Percentiles rank a stretch among this genome's conserved stretches.
phyloP scores from a whole-genome alignment of 2,797 vertebrate genomes.

The Parotocinclus haroldoi region DNA sequence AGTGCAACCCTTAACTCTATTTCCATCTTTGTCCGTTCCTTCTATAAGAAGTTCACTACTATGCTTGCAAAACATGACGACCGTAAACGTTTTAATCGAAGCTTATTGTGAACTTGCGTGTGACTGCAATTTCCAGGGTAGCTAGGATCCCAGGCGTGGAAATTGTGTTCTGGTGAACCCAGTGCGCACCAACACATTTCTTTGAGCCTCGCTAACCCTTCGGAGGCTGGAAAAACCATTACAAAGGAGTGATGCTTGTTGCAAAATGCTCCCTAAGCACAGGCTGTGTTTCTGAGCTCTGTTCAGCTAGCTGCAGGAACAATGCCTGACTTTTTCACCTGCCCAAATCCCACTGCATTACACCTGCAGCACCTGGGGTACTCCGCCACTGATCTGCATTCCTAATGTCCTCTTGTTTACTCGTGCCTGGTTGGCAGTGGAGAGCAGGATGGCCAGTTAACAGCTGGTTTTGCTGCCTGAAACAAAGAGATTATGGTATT shows the following conservation, averaged over 20 bases:
- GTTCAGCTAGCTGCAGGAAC: slow-evolving; percentile 63
- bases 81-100: slow-evolving; percentile 36
- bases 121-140: slow-evolving; percentile 41
- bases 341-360: slow-evolving; percentile 68
- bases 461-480: not conserved
- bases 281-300: slow-evolving; percentile 57
- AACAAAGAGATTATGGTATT: not conserved
- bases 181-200: slow-evolving; percentile 61
- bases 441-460: not conserved
- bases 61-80: slow-evolving; percentile 33
- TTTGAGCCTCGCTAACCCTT: slow-evolving; percentile 64
- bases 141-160: slow-evolving; percentile 40
- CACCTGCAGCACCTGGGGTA: slow-evolving; percentile 40
- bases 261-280: slow-evolving; percentile 52
- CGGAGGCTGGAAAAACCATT: slow-evolving; percentile 68
- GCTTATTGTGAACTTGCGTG: slow-evolving; percentile 36
- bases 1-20: slow-evolving; percentile 11
- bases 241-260: slow-evolving; percentile 62
- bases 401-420: slow-evolving; percentile 36
- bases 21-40: not conserved
- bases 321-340: slow-evolving; percentile 70
- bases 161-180: slow-evolving; percentile 42
- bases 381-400: slow-evolving; percentile 51
- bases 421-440: not conserved
- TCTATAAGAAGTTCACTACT: slow-evolving; percentile 32